These are phyloP conservation scores for Octonoba sinensis DNA, from an alignment of 2,888 invertebrate species.

Conservation along the genomic window DNA sequence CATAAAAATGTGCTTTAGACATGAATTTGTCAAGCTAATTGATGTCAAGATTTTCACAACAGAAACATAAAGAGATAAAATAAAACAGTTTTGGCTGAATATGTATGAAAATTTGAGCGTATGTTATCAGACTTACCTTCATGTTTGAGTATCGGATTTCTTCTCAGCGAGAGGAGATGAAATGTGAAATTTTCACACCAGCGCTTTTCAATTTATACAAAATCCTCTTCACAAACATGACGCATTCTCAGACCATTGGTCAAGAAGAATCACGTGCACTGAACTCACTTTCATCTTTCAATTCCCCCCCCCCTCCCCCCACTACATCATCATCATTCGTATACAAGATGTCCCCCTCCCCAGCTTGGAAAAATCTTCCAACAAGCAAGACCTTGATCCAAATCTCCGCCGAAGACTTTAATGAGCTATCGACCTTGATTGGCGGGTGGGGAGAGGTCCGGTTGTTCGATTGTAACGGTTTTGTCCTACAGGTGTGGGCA, in stretches of 20 bases:
- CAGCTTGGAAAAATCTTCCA: not conserved
- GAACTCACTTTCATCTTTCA: slow-evolving; percentile 34
- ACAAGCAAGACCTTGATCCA: slow-evolving; percentile 59
- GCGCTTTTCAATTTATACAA: slow-evolving; percentile 50
- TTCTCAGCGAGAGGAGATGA: slow-evolving; percentile 21
- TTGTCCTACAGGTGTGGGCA: slow-evolving; percentile 32
- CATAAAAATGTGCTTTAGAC: not conserved
- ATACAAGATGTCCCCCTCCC: slow-evolving; percentile 20
- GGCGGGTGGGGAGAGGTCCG: slow-evolving; percentile 52
- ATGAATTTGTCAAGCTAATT: too few relatives aligned
- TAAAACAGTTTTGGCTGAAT: not conserved
- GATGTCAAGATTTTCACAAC: too few relatives aligned
- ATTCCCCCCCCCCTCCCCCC: slow-evolving; percentile 15
- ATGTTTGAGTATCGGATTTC: slow-evolving; percentile 28
- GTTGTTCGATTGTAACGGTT: slow-evolving; percentile 15
- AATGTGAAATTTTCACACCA: slow-evolving; percentile 4
- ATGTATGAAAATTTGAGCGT: not conserved
- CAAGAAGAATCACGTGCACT: slow-evolving; percentile 49
- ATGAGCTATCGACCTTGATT: slow-evolving; percentile 54
- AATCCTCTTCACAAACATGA: slow-evolving; percentile 20
- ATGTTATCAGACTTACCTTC: slow-evolving; percentile 52
- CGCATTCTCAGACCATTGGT: slow-evolving; percentile 54
- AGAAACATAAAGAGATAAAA: not conserved
- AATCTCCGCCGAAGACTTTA: slow-evolving; percentile 33
- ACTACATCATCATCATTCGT: not conserved